Evolutionary conservation across 1,140 invertebrate genomes (phyloP).

Genomic region (Batillaria attramentaria): DNA sequence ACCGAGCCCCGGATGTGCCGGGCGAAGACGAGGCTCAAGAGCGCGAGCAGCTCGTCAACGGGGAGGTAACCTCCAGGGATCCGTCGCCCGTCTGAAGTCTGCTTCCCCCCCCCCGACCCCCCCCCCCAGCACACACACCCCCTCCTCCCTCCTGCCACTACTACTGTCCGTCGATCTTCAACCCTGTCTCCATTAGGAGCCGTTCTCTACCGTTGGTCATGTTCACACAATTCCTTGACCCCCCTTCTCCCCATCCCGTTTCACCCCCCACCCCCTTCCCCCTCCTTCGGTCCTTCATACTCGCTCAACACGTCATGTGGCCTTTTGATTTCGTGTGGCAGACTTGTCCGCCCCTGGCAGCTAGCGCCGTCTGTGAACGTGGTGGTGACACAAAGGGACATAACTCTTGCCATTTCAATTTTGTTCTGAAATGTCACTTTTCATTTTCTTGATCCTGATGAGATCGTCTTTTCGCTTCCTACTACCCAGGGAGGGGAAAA

Average conservation of each 20-base stretch:
- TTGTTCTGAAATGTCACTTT: too few relatives aligned
- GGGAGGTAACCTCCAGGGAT: background rate
- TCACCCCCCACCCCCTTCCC: background rate
- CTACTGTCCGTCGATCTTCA: background rate
- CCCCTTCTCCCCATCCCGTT: background rate
- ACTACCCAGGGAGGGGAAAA: too few relatives aligned
- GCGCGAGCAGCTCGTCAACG: constrained; percentile 14
- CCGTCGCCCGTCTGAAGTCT: background rate
- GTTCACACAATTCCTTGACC: background rate
- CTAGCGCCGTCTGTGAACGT: constrained; percentile 9
- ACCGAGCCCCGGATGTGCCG: background rate
- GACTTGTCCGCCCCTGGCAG: constrained; percentile 22
- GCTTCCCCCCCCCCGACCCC: background rate
- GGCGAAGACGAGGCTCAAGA: constrained; percentile 19
- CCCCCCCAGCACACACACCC: background rate
- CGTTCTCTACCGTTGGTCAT: background rate
- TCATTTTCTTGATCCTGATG: too few relatives aligned
- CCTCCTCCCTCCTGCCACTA: background rate
- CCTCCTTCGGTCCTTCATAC: background rate
- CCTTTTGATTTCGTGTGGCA: constrained; percentile 23
- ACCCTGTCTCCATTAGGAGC: too few relatives aligned
- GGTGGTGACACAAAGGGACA: background rate
- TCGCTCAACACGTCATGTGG: constrained; percentile 29
- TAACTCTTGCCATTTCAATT: background rate
- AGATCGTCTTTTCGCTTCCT: too few relatives aligned